Conservation (phyloP, 2,797 vertebrate genomes). For the Sciurus vulgaris region DNA sequence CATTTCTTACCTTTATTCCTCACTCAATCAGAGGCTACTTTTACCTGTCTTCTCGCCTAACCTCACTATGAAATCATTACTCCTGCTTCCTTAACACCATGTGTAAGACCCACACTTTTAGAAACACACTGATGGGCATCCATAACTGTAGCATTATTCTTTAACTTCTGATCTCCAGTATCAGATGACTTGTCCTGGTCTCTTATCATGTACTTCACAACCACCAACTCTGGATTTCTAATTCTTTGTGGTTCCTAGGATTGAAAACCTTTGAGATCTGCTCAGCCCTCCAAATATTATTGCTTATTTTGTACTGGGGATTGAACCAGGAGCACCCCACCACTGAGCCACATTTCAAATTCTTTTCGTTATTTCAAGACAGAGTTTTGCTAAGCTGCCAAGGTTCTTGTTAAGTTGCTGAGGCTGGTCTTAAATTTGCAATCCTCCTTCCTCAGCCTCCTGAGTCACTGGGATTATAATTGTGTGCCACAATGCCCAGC, state of each 20-base stretch:
- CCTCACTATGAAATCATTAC: not conserved
- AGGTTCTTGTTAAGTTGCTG: too few species aligned
- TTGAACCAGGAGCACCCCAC: too few species aligned
- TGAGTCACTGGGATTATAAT: too few species aligned
- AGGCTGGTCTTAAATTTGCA: too few species aligned
- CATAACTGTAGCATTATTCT: not conserved
- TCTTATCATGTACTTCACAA: conserved; percentile 12
- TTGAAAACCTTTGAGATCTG: not conserved
- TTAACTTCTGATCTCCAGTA: not conserved
- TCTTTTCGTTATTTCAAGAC: too few species aligned
- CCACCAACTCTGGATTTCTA: not conserved
- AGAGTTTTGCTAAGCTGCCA: too few species aligned
- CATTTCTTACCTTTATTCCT: not conserved
- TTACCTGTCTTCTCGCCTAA: not conserved
- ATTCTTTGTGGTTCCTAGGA: not conserved
- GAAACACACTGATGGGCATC: not conserved
- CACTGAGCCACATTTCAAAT: too few species aligned
- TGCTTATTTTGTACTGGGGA: not conserved
- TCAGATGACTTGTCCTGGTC: not conserved
- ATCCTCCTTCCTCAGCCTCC: too few species aligned
- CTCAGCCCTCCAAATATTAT: conserved; percentile 3
- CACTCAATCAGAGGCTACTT: not conserved
- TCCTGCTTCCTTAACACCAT: not conserved
- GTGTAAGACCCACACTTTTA: not conserved
- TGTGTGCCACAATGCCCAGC: not conserved